Percentiles rank a stretch among this genome's conserved stretches.
phyloP scores from a whole-genome alignment of 1,140 invertebrate species.

The Ceratosolen solmsi region DNA sequence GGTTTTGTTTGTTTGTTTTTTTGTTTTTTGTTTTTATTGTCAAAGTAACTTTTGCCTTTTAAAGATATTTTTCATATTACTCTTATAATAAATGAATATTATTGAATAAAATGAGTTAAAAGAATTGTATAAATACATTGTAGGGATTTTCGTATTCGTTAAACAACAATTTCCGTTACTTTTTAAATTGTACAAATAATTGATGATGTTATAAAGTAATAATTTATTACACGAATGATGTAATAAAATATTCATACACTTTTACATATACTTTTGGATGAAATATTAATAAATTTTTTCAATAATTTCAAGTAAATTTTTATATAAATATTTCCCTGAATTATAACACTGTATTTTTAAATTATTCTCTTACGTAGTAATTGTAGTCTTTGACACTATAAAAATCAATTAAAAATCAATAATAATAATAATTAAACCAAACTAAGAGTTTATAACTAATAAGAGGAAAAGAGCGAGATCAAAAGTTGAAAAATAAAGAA shows the following conservation, averaged over 20 bases:
- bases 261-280: too few relatives aligned
- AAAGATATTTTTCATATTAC: too few relatives aligned
- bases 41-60: too few relatives aligned
- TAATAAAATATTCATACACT: background rate
- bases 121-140: too few relatives aligned
- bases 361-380: background rate
- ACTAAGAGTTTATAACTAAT: background rate
- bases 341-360: slow-evolving; percentile 3
- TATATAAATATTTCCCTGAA: background rate
- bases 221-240: background rate
- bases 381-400: background rate
- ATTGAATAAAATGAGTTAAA: too few relatives aligned
- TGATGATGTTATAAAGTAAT: background rate
- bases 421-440: background rate
- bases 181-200: too few relatives aligned
- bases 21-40: too few relatives aligned
- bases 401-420: background rate
- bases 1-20: too few relatives aligned
- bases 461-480: background rate
- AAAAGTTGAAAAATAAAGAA: background rate
- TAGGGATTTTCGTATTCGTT: too few relatives aligned
- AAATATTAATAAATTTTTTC: too few relatives aligned
- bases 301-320: background rate
- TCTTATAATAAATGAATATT: too few relatives aligned
- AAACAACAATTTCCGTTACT: too few relatives aligned